phyloP scores from a whole-genome alignment of 2,113 vertebrate species.

The Leptodactylus fuscus region DNA sequence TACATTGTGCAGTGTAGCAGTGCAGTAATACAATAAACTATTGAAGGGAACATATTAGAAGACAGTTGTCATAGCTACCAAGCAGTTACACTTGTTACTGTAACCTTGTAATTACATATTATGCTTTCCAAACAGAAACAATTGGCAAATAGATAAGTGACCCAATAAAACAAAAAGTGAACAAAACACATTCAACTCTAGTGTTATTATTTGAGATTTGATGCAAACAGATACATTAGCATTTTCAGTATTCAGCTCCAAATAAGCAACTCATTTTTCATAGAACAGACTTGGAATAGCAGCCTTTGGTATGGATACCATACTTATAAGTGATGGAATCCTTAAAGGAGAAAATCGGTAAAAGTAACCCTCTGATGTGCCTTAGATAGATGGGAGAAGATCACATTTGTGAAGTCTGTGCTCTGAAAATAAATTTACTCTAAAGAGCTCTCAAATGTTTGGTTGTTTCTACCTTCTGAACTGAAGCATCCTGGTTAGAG shows the following conservation, averaged over 20 bases:
- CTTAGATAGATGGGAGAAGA: neutral
- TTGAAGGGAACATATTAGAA: neutral
- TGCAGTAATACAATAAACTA: constrained; percentile 2
- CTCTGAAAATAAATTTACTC: too few species aligned
- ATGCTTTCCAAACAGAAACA: constrained; percentile 8
- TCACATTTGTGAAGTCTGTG: neutral
- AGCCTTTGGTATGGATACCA: neutral
- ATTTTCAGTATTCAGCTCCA: neutral
- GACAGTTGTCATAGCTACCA: constrained; percentile 17
- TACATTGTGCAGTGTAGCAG: neutral
- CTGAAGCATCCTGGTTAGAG: neutral
- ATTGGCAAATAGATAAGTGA: constrained; percentile 15
- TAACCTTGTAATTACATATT: constrained; percentile 26
- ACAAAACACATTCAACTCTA: neutral
- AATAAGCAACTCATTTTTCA: neutral
- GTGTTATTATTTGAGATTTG: neutral
- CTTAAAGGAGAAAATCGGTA: neutral
- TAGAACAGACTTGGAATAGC: neutral
- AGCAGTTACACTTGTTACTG: neutral
- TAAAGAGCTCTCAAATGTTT: too few species aligned
- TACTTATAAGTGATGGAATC: neutral
- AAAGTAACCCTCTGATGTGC: neutral
- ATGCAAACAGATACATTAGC: neutral
- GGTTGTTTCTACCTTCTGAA: neutral
- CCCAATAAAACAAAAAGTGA: constrained; percentile 6